Evolutionary conservation across 2,888 invertebrate species (phyloP).

Genomic region (Hirtodrosophila confusa): DNA sequence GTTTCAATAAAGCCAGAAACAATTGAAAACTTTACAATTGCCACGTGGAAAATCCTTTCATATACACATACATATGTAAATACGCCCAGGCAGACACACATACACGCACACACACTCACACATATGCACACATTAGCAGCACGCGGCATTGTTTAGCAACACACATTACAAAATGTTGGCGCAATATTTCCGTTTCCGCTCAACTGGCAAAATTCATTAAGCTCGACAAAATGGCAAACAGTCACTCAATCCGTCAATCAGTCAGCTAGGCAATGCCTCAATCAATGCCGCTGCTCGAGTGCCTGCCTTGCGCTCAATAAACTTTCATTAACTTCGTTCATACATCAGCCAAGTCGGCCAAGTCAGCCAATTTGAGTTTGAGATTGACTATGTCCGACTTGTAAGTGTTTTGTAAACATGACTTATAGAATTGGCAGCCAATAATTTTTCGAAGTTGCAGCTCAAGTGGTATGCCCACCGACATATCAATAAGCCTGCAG

Average conservation of each 20-base stretch:
- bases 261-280: slow-evolving; percentile 24
- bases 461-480: slow-evolving; percentile 24
- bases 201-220: slow-evolving; percentile 79
- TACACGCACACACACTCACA: slow-evolving; percentile 5
- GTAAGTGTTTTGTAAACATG: slow-evolving; percentile 77
- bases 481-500: slow-evolving; percentile 32
- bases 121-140: slow-evolving; percentile 2
- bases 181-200: slow-evolving; percentile 75
- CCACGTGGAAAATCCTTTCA: slow-evolving; percentile 40
- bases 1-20: slow-evolving; percentile 57
- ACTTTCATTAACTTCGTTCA: slow-evolving; percentile 70
- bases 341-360: slow-evolving; percentile 53
- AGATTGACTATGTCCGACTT: slow-evolving; percentile 29
- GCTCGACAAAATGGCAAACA: slow-evolving; percentile 53
- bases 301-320: slow-evolving; percentile 63
- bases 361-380: slow-evolving; percentile 16
- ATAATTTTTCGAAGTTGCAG: slow-evolving; percentile 47
- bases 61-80: background rate
- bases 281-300: slow-evolving; percentile 34
- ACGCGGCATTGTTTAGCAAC: slow-evolving; percentile 34
- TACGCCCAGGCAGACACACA: too few species aligned
- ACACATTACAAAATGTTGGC: slow-evolving; percentile 60
- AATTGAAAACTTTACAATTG: slow-evolving; percentile 59
- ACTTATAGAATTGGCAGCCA: slow-evolving; percentile 59
- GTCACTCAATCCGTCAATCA: slow-evolving; percentile 35